Conservation (phyloP, 2,113 vertebrate genomes). For the Thalassarche chlororhynchos region DNA sequence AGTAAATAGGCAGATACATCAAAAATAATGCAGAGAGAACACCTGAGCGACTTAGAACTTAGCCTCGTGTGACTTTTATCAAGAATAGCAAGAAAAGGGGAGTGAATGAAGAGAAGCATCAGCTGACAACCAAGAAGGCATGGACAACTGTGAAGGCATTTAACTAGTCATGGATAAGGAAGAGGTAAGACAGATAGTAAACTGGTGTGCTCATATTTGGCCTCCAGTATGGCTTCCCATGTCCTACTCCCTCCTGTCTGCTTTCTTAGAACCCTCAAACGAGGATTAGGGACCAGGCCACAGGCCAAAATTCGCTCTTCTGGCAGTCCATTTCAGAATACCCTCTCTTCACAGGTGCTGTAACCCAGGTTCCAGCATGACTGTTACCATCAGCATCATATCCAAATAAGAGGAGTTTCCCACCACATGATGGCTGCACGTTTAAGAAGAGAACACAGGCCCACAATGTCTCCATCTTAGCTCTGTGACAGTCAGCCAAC, state of each 20-base stretch:
- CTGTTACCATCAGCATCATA: neutral
- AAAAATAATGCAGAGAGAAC: neutral
- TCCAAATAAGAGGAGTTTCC: neutral
- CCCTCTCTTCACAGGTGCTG: neutral
- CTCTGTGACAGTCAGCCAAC: neutral
- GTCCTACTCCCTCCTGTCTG: neutral
- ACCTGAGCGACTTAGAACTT: neutral
- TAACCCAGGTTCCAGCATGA: neutral
- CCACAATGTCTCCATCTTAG: neutral
- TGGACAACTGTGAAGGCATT: neutral
- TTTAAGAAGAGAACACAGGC: neutral
- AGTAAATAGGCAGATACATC: constrained; percentile 5
- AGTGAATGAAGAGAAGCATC: neutral
- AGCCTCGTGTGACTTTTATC: neutral
- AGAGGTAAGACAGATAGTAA: neutral
- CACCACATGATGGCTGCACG: neutral
- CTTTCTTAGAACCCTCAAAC: neutral
- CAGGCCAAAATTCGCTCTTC: neutral
- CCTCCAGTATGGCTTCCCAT: neutral
- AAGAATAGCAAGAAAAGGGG: neutral
- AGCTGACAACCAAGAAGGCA: neutral
- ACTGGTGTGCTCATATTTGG: neutral
- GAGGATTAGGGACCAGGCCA: neutral
- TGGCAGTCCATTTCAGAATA: neutral
- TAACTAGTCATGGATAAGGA: neutral